Percentiles rank a stretch among this genome's conserved stretches.
Evolutionary conservation across 2,797 vertebrate genomes (phyloP).

Genomic region (Labeo calbasu): DNA sequence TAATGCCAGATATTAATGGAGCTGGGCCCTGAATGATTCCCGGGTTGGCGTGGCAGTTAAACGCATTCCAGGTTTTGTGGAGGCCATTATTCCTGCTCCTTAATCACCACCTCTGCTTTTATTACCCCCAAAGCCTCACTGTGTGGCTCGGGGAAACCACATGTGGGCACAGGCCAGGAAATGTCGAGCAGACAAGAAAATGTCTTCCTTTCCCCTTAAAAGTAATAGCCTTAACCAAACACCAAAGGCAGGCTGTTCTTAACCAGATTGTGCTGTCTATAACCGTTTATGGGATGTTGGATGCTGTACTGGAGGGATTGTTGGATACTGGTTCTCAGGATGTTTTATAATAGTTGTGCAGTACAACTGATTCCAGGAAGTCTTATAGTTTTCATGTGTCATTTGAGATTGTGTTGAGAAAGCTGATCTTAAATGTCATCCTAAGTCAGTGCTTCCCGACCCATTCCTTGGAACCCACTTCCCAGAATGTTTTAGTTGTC

Average conservation of each 20-base stretch:
- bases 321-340: conserved; percentile 16
- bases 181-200: conserved; percentile 60
- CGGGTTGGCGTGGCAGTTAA: conserved; percentile 73
- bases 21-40: conserved; percentile 68
- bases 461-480: not conserved
- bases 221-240: conserved; percentile 55
- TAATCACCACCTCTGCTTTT: conserved; percentile 82
- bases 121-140: conserved; percentile 77
- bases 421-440: not conserved
- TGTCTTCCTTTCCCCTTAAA: conserved; percentile 57
- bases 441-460: not conserved
- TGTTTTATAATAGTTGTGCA: not conserved
- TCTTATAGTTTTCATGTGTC: not conserved
- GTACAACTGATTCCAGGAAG: not conserved
- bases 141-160: conserved; percentile 76
- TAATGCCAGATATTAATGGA: conserved; percentile 71
- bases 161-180: conserved; percentile 76
- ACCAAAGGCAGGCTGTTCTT: conserved; percentile 53
- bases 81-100: conserved; percentile 82
- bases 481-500: not conserved
- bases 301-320: conserved; percentile 30
- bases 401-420: not conserved
- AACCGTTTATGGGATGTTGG: conserved; percentile 51
- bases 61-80: conserved; percentile 82
- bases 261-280: conserved; percentile 53